These are phyloP conservation scores for Tinea semifulvella DNA, from an alignment of 2,888 invertebrate species.

Conservation along the genomic window DNA sequence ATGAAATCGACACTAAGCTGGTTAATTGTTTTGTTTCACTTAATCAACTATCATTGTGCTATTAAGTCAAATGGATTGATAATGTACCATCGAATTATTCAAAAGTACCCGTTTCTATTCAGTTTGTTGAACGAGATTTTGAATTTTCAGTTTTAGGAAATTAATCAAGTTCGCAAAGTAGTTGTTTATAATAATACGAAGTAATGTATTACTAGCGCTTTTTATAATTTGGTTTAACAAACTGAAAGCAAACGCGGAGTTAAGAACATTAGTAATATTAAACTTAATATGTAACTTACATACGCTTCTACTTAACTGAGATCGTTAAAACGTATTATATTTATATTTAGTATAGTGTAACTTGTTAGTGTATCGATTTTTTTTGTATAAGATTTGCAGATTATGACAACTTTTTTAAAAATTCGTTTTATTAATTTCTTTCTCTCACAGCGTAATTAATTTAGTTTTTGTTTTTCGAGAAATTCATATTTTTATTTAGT, in stretches of 20 bases:
- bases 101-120: constrained; percentile 29
- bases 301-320: constrained; percentile 63
- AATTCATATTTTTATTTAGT: constrained; percentile 3
- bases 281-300: constrained; percentile 41
- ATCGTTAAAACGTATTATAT: constrained; percentile 61
- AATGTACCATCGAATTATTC: constrained; percentile 2
- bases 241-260: constrained; percentile 33
- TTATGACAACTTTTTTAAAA: constrained; percentile 46
- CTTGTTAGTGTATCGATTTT: constrained; percentile 37
- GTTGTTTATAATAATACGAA: not conserved
- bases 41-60: constrained; percentile 45
- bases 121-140: constrained; percentile 32
- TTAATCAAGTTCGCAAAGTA: not conserved
- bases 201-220: too few species aligned
- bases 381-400: constrained; percentile 44
- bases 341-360: constrained; percentile 57
- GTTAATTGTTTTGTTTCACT: constrained; percentile 34
- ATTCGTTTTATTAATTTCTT: not conserved
- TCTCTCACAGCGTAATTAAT: not conserved
- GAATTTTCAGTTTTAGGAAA: not conserved
- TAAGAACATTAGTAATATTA: constrained; percentile 34
- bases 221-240: constrained; percentile 32
- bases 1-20: constrained; percentile 28
- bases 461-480: not conserved
- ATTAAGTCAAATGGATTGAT: not conserved